Conservation (phyloP, 1,140 invertebrate genomes). For the Halyomorpha halys region DNA sequence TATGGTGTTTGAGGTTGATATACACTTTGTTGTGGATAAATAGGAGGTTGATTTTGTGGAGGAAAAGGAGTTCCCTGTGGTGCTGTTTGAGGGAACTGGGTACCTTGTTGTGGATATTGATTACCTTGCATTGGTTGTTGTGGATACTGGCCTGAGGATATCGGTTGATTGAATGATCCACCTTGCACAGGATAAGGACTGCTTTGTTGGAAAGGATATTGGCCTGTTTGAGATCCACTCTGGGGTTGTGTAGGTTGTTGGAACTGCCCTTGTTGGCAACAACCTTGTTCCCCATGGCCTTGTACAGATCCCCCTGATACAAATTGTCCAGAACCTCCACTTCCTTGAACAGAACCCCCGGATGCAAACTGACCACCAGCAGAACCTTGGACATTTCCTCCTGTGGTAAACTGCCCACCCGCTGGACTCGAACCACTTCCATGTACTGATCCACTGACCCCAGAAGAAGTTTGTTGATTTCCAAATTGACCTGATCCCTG, state of each 20-base stretch:
- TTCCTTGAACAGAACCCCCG: neutral
- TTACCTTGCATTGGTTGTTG: neutral
- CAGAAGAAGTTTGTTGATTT: neutral
- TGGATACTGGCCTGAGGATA: neutral
- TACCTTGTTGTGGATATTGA: neutral
- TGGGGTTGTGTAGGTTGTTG: too few species aligned
- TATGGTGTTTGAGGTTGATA: too few species aligned
- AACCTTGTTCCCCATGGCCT: neutral
- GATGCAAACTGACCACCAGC: neutral
- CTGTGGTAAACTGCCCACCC: neutral
- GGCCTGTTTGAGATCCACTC: too few species aligned
- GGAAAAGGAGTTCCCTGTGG: too few species aligned
- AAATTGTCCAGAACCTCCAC: neutral
- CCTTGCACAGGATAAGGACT: too few species aligned
- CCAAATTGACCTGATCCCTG: neutral
- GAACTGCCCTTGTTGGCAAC: neutral
- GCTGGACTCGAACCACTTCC: neutral
- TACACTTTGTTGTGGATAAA: too few species aligned
- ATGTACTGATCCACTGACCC: constrained; percentile 1
- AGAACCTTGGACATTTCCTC: constrained; percentile 12
- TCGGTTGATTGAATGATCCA: too few species aligned
- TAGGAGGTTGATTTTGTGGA: too few species aligned
- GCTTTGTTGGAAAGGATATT: too few species aligned
- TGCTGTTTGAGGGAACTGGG: too few species aligned
- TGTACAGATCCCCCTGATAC: neutral